phyloP scores from a whole-genome alignment of 2,888 invertebrate genomes.

The Tenthredo amoena region DNA sequence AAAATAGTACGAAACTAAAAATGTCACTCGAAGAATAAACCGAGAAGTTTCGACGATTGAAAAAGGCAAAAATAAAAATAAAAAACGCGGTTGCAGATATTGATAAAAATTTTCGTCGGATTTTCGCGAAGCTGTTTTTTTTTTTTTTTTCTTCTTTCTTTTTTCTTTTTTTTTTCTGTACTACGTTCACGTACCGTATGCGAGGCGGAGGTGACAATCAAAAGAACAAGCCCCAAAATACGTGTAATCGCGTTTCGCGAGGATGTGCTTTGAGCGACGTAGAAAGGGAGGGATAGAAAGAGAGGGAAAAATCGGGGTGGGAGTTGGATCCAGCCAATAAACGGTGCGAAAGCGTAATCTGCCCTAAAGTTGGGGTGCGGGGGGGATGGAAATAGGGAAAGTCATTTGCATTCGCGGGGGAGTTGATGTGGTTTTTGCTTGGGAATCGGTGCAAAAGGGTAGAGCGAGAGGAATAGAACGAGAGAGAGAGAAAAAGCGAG shows the following conservation, averaged over 20 bases:
- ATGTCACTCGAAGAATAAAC: not conserved
- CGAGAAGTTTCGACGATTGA: not conserved
- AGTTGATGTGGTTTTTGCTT: slow-evolving; percentile 47
- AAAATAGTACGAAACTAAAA: not conserved
- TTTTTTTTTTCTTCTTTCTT: not conserved
- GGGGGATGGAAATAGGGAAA: slow-evolving; percentile 36
- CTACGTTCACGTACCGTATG: not conserved
- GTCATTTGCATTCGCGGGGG: slow-evolving; percentile 47
- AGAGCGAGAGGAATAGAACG: not conserved
- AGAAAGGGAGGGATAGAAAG: not conserved
- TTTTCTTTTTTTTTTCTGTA: not conserved
- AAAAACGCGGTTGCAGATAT: not conserved
- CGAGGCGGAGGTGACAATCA: not conserved
- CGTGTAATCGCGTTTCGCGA: slow-evolving; percentile 39
- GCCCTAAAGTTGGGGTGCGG: slow-evolving; percentile 12
- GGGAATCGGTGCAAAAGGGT: slow-evolving; percentile 39
- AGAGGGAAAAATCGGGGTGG: not conserved
- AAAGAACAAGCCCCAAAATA: slow-evolving; percentile 37
- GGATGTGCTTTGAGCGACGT: slow-evolving; percentile 26
- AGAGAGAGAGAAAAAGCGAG: not conserved
- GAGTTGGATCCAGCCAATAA: slow-evolving; percentile 32
- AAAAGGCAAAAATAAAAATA: no score
- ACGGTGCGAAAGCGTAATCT: slow-evolving; percentile 48
- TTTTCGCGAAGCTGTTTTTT: not conserved
- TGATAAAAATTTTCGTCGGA: not conserved